These are phyloP conservation scores for Alosa alosa DNA, from an alignment of 2,113 vertebrate genomes.

Conservation along the genomic window DNA sequence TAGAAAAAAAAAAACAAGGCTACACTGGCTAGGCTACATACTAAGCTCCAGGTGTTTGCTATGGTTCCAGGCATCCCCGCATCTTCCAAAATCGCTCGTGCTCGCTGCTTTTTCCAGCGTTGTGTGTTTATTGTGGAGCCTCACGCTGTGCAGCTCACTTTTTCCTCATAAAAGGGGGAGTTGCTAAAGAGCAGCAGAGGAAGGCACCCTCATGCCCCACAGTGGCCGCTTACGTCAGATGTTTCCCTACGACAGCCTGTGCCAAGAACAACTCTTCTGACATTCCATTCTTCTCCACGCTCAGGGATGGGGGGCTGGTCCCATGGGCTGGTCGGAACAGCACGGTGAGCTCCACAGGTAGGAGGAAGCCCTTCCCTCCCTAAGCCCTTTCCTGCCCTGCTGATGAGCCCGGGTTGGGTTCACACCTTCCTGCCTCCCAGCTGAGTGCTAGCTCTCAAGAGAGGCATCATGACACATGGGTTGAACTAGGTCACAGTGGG, in stretches of 20 bases:
- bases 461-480: not conserved
- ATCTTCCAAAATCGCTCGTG: not conserved
- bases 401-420: conserved; percentile 31
- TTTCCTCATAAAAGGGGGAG: conserved; percentile 47
- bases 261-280: conserved; percentile 44
- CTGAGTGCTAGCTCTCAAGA: not conserved
- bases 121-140: conserved; percentile 19
- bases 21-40: conserved; percentile 28
- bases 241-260: conserved; percentile 30
- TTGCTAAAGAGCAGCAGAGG: conserved; percentile 31
- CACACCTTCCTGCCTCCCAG: conserved; percentile 43
- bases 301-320: not conserved
- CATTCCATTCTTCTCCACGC: conserved; percentile 36
- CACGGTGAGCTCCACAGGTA: conserved; percentile 41
- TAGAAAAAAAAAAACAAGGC: conserved; percentile 14
- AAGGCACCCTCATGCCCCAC: conserved; percentile 47
- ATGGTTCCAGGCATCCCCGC: conserved; percentile 1
- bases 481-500: not conserved
- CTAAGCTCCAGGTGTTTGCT: not conserved
- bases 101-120: conserved; percentile 2
- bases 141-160: conserved; percentile 36
- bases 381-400: conserved; percentile 37
- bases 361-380: conserved; percentile 47
- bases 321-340: not conserved
- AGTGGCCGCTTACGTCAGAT: conserved; percentile 42